A percentile compares a stretch with the other conserved stretches of the same genome.
Conservation (phyloP, 2,888 invertebrate genomes). For the Anodontia alba region DNA sequence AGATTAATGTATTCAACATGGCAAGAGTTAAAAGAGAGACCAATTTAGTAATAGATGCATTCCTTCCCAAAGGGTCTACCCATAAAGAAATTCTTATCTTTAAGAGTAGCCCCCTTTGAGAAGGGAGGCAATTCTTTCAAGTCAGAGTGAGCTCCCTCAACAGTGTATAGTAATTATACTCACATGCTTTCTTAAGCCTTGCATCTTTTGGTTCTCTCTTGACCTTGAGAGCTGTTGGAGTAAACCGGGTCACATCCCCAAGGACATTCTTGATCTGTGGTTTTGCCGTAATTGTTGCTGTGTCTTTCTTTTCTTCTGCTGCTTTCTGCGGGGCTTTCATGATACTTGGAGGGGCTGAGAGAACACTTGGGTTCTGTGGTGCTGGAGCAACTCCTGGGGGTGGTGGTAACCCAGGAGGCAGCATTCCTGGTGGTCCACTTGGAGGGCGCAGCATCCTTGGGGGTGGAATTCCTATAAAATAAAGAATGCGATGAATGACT, state of each 20-base stretch:
- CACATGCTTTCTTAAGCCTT: slow-evolving; percentile 74
- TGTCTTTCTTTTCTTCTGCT: slow-evolving; percentile 78
- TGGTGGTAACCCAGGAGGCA: slow-evolving; percentile 75
- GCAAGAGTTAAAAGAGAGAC: too few species aligned
- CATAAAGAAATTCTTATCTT: too few species aligned
- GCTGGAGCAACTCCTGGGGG: slow-evolving; percentile 70
- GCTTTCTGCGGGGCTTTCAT: slow-evolving; percentile 87
- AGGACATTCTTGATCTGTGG: slow-evolving; percentile 92
- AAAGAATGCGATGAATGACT: too few species aligned
- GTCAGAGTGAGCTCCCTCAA: too few species aligned
- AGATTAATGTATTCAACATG: too few species aligned
- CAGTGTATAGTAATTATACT: too few species aligned
- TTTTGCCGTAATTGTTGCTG: slow-evolving; percentile 96
- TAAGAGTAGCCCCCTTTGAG: too few species aligned
- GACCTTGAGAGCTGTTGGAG: slow-evolving; percentile 96
- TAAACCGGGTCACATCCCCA: slow-evolving; percentile 96
- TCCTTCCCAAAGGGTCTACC: too few species aligned
- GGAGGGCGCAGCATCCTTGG: slow-evolving; percentile 81
- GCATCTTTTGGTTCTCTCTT: slow-evolving; percentile 90
- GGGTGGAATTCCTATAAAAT: slow-evolving; percentile 77
- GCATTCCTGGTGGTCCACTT: slow-evolving; percentile 79
- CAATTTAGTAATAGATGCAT: too few species aligned
- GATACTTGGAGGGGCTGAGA: slow-evolving; percentile 93
- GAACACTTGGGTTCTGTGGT: slow-evolving; percentile 88
- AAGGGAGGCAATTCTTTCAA: too few species aligned